A percentile compares a stretch with the other conserved stretches of the same genome.
Conservation (phyloP, 2,797 vertebrate species). For the Periophthalmus magnuspinnatus region DNA sequence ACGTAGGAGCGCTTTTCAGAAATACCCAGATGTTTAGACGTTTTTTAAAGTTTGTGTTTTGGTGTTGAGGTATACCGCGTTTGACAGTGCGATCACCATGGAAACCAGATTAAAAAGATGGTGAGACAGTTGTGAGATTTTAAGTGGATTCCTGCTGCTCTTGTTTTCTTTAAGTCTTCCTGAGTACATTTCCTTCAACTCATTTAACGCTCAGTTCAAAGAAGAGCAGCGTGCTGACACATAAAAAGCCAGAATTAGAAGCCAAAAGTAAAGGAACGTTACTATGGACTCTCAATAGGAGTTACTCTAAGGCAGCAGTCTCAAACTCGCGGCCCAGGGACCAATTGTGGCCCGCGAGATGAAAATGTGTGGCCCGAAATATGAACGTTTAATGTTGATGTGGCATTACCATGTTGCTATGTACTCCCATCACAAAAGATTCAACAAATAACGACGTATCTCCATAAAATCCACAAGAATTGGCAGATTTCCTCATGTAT, state of each 20-base stretch:
- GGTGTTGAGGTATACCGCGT: not conserved
- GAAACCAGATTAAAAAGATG: not conserved
- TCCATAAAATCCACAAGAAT: too few relatives aligned
- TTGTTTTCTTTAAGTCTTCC: not conserved
- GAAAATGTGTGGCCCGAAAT: too few relatives aligned
- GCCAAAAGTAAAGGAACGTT: not conserved
- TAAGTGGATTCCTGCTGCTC: slow-evolving; percentile 7
- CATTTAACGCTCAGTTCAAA: not conserved
- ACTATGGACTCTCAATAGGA: not conserved
- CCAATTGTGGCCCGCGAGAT: too few relatives aligned
- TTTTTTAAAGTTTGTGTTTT: slow-evolving; percentile 1
- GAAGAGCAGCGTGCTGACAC: not conserved
- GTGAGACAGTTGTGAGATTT: not conserved
- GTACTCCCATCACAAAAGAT: too few relatives aligned
- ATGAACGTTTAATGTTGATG: too few relatives aligned
- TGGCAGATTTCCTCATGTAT: too few relatives aligned
- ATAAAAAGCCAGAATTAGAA: not conserved
- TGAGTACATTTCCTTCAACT: not conserved
- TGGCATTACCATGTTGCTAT: too few relatives aligned
- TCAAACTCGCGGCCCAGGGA: too few relatives aligned
- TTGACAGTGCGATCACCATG: not conserved
- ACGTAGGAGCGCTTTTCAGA: not conserved
- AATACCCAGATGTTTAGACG: not conserved
- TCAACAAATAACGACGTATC: too few relatives aligned
- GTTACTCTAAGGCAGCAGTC: not conserved